These are phyloP conservation scores for Discoglossus pictus DNA, from an alignment of 2,797 vertebrate genomes.

Conservation along the genomic window DNA sequence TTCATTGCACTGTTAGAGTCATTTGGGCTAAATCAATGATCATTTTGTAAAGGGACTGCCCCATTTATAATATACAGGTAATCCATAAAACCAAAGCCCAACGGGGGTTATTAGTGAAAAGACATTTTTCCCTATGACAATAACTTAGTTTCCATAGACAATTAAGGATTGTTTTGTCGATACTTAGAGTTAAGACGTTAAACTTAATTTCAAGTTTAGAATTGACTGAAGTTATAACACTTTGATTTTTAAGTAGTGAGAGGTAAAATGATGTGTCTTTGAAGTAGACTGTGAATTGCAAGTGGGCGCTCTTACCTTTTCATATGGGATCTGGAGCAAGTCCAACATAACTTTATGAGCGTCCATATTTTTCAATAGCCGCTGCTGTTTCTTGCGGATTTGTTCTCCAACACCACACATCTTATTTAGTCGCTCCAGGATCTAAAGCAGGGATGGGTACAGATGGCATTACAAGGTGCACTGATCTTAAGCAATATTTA, in stretches of 20 bases:
- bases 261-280: neutral
- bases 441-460: slow-evolving; percentile 65
- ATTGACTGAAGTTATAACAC: neutral
- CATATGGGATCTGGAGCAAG: slow-evolving; percentile 91
- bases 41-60: slow-evolving; percentile 26
- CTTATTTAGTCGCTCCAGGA: slow-evolving; percentile 89
- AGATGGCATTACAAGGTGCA: neutral
- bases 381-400: slow-evolving; percentile 95
- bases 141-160: slow-evolving; percentile 26
- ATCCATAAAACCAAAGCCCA: slow-evolving; percentile 30
- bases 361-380: slow-evolving; percentile 95
- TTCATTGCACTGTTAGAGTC: slow-evolving; percentile 24
- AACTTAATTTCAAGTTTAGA: slow-evolving; percentile 10
- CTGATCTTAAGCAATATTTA: too few relatives aligned
- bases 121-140: slow-evolving; percentile 30
- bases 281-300: neutral
- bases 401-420: slow-evolving; percentile 89
- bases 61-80: slow-evolving; percentile 30
- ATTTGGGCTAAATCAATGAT: slow-evolving; percentile 36
- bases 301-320: slow-evolving; percentile 70
- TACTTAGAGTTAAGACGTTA: slow-evolving; percentile 5
- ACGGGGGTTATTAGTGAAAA: slow-evolving; percentile 24
- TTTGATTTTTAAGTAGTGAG: neutral
- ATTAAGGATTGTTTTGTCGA: slow-evolving; percentile 29
- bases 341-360: slow-evolving; percentile 98